These are phyloP conservation scores for Styela plicata DNA, from an alignment of 23 tunicate genomes.

Conservation along the genomic window DNA sequence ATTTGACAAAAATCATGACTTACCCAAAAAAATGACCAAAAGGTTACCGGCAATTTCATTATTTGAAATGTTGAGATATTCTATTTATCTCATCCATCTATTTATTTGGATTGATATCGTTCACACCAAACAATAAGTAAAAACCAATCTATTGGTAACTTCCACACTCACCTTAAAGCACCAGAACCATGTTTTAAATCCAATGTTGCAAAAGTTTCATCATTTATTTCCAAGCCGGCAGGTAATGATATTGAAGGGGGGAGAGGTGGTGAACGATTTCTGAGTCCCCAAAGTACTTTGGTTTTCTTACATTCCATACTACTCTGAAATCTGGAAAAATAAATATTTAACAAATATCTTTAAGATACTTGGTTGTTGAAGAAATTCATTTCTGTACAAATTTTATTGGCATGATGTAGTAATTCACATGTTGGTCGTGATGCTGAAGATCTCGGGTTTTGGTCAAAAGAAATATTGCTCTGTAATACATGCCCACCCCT, in stretches of 20 bases:
- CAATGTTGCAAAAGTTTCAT: conserved; percentile 59
- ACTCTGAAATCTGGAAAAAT: conserved; percentile 91
- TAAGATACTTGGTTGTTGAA: too few species aligned
- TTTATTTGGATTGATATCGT: too few species aligned
- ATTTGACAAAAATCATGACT: too few species aligned
- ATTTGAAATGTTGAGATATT: too few species aligned
- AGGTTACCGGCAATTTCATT: too few species aligned
- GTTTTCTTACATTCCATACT: conserved; percentile 72
- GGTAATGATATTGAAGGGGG: conserved; percentile 76
- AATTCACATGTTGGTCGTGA: too few species aligned
- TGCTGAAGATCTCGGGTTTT: too few species aligned
- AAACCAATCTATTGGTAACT: background rate
- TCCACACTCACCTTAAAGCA: conserved; percentile 31
- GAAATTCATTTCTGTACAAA: too few species aligned
- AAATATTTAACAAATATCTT: too few species aligned
- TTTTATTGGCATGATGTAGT: too few species aligned
- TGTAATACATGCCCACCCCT: too few species aligned
- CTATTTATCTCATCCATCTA: background rate
- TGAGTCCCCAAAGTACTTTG: conserved; percentile 67
- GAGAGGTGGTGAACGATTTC: conserved; percentile 79
- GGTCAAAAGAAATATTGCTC: too few species aligned
- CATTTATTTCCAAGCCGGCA: conserved; percentile 42
- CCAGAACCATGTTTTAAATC: conserved; percentile 84
- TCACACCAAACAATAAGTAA: background rate
- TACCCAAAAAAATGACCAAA: background rate